Conservation (phyloP, 64 coral and sea anemone species). For the Stichodactyla mertensii region DNA sequence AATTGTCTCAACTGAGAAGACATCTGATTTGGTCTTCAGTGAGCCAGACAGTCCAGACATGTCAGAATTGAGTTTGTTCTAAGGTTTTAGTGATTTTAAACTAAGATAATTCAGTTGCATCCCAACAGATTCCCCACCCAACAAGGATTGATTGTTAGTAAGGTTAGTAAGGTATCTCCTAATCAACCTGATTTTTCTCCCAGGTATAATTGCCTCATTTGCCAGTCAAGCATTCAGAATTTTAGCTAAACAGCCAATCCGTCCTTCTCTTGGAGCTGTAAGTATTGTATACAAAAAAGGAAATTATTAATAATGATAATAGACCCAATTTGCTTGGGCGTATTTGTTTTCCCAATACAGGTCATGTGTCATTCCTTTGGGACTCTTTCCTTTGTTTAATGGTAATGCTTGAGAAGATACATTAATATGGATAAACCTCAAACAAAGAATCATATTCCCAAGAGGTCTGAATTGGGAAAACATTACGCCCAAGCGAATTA, state of each 20-base stretch:
- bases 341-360: no score
- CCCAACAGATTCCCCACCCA: no score
- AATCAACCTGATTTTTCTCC: neutral
- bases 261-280: conserved; percentile 79
- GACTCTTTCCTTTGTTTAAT: no score
- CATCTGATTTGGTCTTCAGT: neutral
- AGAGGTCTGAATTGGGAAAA: no score
- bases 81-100: neutral
- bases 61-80: neutral
- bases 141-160: neutral
- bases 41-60: no score
- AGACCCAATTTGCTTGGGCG: no score
- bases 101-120: no score
- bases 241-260: conserved; percentile 29
- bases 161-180: neutral
- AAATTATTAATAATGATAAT: neutral
- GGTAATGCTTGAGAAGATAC: no score
- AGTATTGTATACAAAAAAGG: neutral
- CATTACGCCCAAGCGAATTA: no score
- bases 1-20: neutral
- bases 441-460: no score
- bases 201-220: conserved; percentile 86
- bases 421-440: no score
- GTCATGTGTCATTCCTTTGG: no score
- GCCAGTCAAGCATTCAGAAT: conserved; percentile 71